Evolutionary conservation across 30 jellyfish, hydroid and myxozoan species (phyloP).

Genomic region (Turritopsis rubra): DNA sequence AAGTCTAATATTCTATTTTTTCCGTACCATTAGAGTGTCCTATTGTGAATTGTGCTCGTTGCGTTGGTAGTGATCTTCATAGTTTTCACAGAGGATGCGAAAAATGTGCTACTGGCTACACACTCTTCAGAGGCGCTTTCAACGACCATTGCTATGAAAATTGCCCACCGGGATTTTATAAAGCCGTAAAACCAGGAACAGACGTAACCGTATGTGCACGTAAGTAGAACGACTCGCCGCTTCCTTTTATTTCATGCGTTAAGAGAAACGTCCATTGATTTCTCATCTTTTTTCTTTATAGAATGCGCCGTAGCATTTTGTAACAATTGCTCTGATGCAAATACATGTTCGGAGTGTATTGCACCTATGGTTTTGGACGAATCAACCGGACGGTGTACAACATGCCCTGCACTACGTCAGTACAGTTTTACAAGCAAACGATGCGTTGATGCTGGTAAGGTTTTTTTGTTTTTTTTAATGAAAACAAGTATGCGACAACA

Average conservation of each 20-base stretch:
- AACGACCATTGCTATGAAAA: slow-evolving; percentile 25
- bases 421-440: not conserved
- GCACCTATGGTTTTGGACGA: slow-evolving; percentile 32
- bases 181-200: slow-evolving; percentile 14
- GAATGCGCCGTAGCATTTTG: slow-evolving; percentile 31
- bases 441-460: slow-evolving; percentile 31
- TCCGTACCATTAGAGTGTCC: slow-evolving; percentile 31
- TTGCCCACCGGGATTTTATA: slow-evolving; percentile 37
- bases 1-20: not conserved
- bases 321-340: not conserved
- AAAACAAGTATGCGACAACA: no score
- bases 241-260: not conserved
- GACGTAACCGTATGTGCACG: slow-evolving; percentile 22
- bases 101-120: slow-evolving; percentile 11
- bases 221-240: not conserved
- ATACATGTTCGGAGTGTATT: slow-evolving; percentile 19
- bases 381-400: slow-evolving; percentile 8
- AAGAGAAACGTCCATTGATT: not conserved
- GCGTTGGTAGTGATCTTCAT: slow-evolving; percentile 24
- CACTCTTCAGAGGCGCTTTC: slow-evolving; percentile 30
- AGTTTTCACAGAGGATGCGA: slow-evolving; percentile 32
- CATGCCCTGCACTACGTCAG: slow-evolving; percentile 9
- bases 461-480: not conserved
- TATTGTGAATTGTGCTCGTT: slow-evolving; percentile 17
- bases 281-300: not conserved